phyloP scores from a whole-genome alignment of 2,888 invertebrate species.

The Agrochola lota region DNA sequence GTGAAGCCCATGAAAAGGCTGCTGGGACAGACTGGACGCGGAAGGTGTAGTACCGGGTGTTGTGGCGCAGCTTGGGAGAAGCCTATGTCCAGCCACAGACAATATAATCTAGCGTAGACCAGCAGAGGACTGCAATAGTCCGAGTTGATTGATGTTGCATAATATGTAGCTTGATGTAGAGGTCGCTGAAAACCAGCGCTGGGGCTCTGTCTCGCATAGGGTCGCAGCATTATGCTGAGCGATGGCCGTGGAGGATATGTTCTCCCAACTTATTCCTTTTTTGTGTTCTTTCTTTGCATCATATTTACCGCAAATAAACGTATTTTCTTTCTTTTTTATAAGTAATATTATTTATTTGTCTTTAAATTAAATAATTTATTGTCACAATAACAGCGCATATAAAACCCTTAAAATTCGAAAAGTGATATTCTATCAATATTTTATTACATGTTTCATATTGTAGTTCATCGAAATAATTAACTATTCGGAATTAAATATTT shows the following conservation, averaged over 20 bases:
- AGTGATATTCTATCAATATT: constrained; percentile 62
- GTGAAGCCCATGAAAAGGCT: background rate
- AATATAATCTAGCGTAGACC: background rate
- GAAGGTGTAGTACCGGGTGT: background rate
- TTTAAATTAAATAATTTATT: background rate
- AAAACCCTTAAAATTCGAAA: constrained; percentile 56
- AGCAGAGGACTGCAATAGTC: background rate
- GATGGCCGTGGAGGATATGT: too few species aligned
- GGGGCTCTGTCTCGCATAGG: too few species aligned
- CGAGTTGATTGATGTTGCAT: background rate
- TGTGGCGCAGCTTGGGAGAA: background rate
- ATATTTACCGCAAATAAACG: too few species aligned
- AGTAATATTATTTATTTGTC: background rate
- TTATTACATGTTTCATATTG: constrained; percentile 47
- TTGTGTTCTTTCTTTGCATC: too few species aligned
- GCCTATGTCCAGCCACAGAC: background rate
- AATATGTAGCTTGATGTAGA: background rate
- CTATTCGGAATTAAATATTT: constrained; percentile 52
- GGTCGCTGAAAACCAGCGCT: too few species aligned
- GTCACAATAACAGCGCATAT: constrained; percentile 52
- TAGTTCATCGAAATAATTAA: constrained; percentile 51
- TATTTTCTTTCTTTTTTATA: too few species aligned
- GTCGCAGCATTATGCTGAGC: too few species aligned
- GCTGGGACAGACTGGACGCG: background rate
- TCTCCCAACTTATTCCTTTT: too few species aligned